Base-by-base conservation (phyloP, 2,797 vertebrate species). In the Aythya fuligula region DNA sequence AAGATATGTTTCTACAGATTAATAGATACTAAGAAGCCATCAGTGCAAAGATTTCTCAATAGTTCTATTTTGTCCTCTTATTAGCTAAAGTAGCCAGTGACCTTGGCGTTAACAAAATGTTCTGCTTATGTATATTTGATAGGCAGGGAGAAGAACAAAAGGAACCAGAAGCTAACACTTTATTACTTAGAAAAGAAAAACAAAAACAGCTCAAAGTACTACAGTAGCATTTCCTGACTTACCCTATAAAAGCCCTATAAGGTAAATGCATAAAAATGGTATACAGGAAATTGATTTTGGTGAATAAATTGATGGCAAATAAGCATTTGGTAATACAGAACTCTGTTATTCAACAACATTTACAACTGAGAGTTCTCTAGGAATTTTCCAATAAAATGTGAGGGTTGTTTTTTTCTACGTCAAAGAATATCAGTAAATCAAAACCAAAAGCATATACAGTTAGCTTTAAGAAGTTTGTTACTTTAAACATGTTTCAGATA, bases 81-180 rank as follows among this genome's bases (percentile, higher is more conserved):
- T 41, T 71, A 76, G 13, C 32, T 73, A 95, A 95, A 89, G 83
- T 51, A 94, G 30, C 54, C 61, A 80, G 25, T 74, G 75, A 88
- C 67, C 76, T 97, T 95, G 58, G 17, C 75, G 77, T 91, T 94
- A 91, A 93, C 89, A 90, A 94, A 95, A 87, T 66, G 32, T 93
- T 95, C 39, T 66, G 34, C 80, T 91, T 90, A 90, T 8, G 13
- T 73, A 61, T 87, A 93, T 94, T 72, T 92, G 91, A 95, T 67
- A 56, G 5, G 30, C 15, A 69, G 66, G 89, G n/a, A 4, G 4
- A 87, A 77, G 79, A 96, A 96, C 57, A 96, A 96, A 95, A 95
- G 47, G 64, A 66, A 94, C n/a, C 54, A 62, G 65, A n/a, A 96
- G 32, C 72, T 89, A 71, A n/a, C 6, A 11, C 17, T 90, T 95